Conservation (phyloP, 2,888 invertebrate genomes). For the Platyscelio sp. region DNA sequence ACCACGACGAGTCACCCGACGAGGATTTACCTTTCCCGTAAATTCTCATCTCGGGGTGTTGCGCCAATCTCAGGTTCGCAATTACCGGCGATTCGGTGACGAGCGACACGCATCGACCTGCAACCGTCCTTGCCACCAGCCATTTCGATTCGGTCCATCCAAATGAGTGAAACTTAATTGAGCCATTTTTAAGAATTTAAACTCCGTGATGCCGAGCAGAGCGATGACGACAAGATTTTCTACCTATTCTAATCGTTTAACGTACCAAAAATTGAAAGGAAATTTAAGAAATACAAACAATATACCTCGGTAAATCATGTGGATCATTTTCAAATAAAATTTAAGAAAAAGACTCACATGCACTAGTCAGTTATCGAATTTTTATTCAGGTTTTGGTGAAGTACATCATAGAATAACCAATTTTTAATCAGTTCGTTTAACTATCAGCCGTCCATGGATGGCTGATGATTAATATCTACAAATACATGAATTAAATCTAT, state of each 20-base stretch:
- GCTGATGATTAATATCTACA: no score
- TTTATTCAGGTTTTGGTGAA: no score
- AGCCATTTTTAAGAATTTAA: constrained; percentile 33
- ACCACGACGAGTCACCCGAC: constrained; percentile 84
- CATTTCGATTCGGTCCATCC: constrained; percentile 44
- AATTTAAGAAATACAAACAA: background rate
- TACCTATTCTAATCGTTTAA: constrained; percentile 40
- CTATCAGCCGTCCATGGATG: no score
- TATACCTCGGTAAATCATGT: constrained; percentile 24
- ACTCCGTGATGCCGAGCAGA: constrained; percentile 5
- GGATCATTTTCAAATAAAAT: background rate
- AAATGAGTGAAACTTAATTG: constrained; percentile 8
- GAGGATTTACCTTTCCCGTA: constrained; percentile 84
- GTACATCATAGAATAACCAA: no score
- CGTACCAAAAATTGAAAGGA: constrained; percentile 34
- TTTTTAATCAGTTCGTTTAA: background rate
- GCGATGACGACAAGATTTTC: constrained; percentile 20
- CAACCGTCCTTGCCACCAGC: constrained; percentile 48
- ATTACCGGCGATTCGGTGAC: constrained; percentile 28
- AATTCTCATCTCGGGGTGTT: constrained; percentile 60
- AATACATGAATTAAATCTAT: no score
- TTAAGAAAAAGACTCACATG: constrained; percentile 2
- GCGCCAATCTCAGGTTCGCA: constrained; percentile 6
- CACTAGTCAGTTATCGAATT: constrained; percentile 29
- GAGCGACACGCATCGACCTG: constrained; percentile 37